These are phyloP conservation scores for Polietes domitor DNA, from an alignment of 2,888 invertebrate genomes.

Conservation along the genomic window DNA sequence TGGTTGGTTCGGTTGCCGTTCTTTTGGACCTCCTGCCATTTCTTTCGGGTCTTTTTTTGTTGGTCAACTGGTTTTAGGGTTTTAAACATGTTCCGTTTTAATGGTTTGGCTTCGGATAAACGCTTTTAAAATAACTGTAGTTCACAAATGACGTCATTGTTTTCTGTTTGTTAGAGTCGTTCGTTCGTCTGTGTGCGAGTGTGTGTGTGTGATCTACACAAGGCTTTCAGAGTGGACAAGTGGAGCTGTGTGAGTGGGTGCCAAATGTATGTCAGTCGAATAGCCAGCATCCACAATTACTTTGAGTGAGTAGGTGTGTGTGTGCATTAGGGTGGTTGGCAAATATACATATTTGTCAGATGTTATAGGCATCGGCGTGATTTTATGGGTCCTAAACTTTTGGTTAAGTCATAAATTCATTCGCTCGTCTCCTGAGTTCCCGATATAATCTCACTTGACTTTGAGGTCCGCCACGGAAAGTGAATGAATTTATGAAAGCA, in stretches of 20 bases:
- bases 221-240: not conserved
- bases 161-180: not conserved
- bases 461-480: no score
- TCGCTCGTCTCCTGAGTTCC: no score
- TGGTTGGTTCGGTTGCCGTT: not conserved
- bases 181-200: not conserved
- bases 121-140: slow-evolving; percentile 41
- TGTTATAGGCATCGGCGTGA: no score
- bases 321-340: no score
- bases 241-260: not conserved
- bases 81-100: slow-evolving; percentile 23
- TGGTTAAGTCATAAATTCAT: no score
- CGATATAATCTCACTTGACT: no score
- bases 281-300: slow-evolving; percentile 1
- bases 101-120: slow-evolving; percentile 45
- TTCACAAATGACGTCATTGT: slow-evolving; percentile 50
- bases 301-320: not conserved
- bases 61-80: slow-evolving; percentile 5
- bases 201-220: not conserved
- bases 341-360: no score
- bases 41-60: not conserved
- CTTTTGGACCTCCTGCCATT: not conserved
- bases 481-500: no score
- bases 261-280: slow-evolving; percentile 3
- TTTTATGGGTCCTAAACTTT: no score